Conservation (phyloP, 2,888 invertebrate species). For the Tuberolachnus salignus region DNA sequence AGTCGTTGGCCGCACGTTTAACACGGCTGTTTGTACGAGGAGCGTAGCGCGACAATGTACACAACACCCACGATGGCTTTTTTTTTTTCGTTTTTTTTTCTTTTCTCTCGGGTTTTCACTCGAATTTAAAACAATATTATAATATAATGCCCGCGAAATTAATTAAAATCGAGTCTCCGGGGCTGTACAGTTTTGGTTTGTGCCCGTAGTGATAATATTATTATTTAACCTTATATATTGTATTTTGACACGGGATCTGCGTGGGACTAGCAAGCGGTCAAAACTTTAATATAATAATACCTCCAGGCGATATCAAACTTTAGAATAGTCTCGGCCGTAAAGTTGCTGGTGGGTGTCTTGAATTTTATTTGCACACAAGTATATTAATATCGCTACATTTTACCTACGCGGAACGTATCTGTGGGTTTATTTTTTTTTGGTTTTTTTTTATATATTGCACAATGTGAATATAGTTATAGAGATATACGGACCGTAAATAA, state of each 20-base stretch:
- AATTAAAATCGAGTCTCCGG: not conserved
- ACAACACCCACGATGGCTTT: not conserved
- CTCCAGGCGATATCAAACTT: not conserved
- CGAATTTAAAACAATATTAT: too few relatives aligned
- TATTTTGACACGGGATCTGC: not conserved
- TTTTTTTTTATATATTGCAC: too few relatives aligned
- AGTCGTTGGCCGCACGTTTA: too few relatives aligned
- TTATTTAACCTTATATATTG: not conserved
- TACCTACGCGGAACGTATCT: too few relatives aligned
- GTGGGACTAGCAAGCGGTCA: not conserved
- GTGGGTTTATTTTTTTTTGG: too few relatives aligned
- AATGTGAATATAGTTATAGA: too few relatives aligned
- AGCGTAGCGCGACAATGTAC: not conserved
- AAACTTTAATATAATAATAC: not conserved
- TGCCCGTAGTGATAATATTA: too few relatives aligned
- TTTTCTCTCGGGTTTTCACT: not conserved
- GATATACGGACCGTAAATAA: too few relatives aligned
- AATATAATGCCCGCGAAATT: not conserved
- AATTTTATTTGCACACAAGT: slow-evolving; percentile 8
- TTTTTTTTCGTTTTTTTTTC: too few relatives aligned
- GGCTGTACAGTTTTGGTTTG: too few relatives aligned
- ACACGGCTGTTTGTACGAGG: too few relatives aligned
- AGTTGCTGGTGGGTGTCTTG: not conserved
- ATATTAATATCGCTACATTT: too few relatives aligned
- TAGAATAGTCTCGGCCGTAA: not conserved